Base-by-base conservation (phyloP, 2,113 vertebrate species). In the Apeltes quadracus region DNA sequence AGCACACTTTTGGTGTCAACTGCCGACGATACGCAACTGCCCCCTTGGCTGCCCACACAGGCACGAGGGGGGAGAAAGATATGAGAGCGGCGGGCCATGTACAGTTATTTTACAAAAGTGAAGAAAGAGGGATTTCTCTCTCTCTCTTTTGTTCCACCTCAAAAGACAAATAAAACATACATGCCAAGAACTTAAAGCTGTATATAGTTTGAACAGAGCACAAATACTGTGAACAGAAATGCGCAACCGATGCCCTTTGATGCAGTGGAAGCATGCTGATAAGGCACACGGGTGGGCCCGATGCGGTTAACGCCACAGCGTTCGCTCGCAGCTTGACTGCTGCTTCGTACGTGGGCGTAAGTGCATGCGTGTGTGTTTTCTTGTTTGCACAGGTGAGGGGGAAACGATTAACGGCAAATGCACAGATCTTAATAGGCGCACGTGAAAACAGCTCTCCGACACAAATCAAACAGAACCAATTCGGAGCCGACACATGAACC, bases 1-100 rank as follows among this genome's bases (percentile, higher is more conserved):
- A 89, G 89, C 92, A 91, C 90, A 92, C 89, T 91, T 91, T 73
- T 88, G 84, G 75, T 93, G 90, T 92, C 88, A 88, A 77, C 56
- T 70, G 63, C 69, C 61, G 51, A 51, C 58, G 36, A 87, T 83
- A 84, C 86, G 86, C 79, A 83, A 75, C 77, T 70, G 69, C 41
- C 66, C 73, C 73, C 54, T 15, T 69, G 56, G 51, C 65, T 77
- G 54, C 55, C 58, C 73, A 80, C 68, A 83, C 69, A 75, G 29
- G 41, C 34, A 72, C 18, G 54, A 41, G 48, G 61, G 43, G 43
- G 38, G 62, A 22, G 36, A 69, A 67, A 46, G 14, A 51, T 16
- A 61, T 69, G 55, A n/a, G 72, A 72, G 15, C 18, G 29, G 18
- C 36, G 23, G 20, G 20, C 16, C 27, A 46, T 8, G n/a, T 43